Percentiles rank a stretch among this genome's conserved stretches.
Conservation (phyloP, 2,888 invertebrate genomes). For the Sarcophaga subvicina region DNA sequence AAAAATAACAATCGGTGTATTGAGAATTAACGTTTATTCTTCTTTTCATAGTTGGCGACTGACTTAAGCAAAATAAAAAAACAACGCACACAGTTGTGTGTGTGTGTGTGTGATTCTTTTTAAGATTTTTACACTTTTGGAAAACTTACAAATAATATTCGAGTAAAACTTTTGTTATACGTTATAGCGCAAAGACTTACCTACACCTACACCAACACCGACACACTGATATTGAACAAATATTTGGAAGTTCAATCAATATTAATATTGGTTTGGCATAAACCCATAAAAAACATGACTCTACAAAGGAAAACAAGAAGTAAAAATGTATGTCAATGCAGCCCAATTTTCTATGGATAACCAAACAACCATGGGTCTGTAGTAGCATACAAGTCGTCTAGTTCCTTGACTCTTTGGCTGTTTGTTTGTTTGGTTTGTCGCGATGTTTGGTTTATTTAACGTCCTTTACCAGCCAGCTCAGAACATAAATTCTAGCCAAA, state of each 20-base stretch:
- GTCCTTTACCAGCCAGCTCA: constrained; percentile 1
- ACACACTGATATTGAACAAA: constrained; percentile 12
- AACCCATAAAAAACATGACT: constrained; percentile 23
- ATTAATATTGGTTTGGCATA: constrained; percentile 54
- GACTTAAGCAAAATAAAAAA: constrained; percentile 27
- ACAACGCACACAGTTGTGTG: no score
- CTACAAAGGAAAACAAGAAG: neutral
- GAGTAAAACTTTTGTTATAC: constrained; percentile 28
- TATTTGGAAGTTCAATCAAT: constrained; percentile 43
- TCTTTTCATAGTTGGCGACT: neutral
- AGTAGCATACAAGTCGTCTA: neutral
- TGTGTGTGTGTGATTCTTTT: neutral
- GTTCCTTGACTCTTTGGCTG: constrained; percentile 8
- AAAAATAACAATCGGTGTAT: constrained; percentile 25
- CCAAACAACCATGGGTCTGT: no score
- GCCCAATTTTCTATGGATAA: no score
- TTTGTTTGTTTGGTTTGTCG: constrained; percentile 15
- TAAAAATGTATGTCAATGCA: neutral
- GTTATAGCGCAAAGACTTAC: neutral
- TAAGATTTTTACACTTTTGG: neutral
- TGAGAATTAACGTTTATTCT: constrained; percentile 18
- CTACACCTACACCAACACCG: constrained; percentile 12
- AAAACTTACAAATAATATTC: constrained; percentile 24
- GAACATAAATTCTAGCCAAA: constrained; percentile 31
- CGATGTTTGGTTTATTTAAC: constrained; percentile 5